Evolutionary conservation across 1,140 invertebrate genomes (phyloP).

Genomic region (Dinoponera quadriceps): DNA sequence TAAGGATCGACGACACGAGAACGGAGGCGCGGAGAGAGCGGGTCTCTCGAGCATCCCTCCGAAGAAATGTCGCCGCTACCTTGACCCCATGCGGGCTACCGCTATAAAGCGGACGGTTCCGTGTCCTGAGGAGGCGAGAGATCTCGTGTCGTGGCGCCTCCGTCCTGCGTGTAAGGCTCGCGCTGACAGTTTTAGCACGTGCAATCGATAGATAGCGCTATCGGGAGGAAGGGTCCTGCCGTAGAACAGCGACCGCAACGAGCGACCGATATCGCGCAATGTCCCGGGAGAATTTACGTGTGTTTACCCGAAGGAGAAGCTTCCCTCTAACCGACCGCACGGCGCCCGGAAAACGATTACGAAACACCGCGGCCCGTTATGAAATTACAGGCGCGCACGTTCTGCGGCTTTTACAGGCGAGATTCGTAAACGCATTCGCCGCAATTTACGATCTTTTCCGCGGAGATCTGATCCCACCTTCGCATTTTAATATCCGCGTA

Average conservation of each 20-base stretch:
- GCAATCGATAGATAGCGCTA: conserved; percentile 76
- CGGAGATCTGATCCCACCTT: neutral
- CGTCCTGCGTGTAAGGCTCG: conserved; percentile 37
- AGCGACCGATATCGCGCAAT: conserved; percentile 32
- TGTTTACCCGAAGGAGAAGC: conserved; percentile 15
- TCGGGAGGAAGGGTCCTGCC: conserved; percentile 1
- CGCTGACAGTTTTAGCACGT: conserved; percentile 76
- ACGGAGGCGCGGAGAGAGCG: conserved; percentile 9
- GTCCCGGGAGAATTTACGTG: conserved; percentile 45
- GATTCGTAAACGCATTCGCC: conserved; percentile 9
- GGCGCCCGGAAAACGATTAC: conserved; percentile 20
- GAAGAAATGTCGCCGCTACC: conserved; percentile 73
- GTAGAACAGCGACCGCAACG: conserved; percentile 42
- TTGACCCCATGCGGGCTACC: conserved; percentile 70
- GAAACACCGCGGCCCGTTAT: conserved; percentile 30
- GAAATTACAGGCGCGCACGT: conserved; percentile 23
- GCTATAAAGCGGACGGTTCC: conserved; percentile 70
- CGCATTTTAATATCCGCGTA: neutral
- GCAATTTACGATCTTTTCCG: neutral
- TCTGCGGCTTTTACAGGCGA: neutral
- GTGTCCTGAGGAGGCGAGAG: conserved; percentile 2
- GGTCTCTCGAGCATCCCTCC: conserved; percentile 25
- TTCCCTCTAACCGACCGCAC: neutral
- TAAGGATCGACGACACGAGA: conserved; percentile 25
- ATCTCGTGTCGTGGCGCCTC: conserved; percentile 20